Base-by-base conservation (phyloP, 2,888 invertebrate species). In the Lasioglossum leucozonium region DNA sequence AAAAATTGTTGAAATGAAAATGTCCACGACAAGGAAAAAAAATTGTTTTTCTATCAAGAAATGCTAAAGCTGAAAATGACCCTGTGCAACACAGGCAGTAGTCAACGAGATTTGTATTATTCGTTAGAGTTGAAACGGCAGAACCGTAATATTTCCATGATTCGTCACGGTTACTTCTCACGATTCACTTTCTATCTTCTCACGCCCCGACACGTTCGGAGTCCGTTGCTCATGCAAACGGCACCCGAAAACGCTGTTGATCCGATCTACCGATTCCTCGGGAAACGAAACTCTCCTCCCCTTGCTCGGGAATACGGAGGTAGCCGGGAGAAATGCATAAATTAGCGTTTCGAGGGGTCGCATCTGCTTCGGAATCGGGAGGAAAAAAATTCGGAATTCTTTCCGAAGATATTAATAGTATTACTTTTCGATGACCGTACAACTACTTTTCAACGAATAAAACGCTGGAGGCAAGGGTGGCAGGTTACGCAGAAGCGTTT, bases 141-240 rank as follows among this genome's bases (percentile, higher is more conserved):
- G 77, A 72, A 65, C 65, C 47, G 58, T 74, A 74, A 73, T 71
- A 84, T 78, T 67, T 75, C 72, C 78, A 75, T 71, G 78, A 44
- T 82, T 77, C 83, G 83, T 82, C 83, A 78, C 77, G 83, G 71
- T 73, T 58, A 47, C 74, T 82, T 84, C 84, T 65, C 84, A 78
- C 83, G 78, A 84, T 84, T 84, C 84, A 75, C 83, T 84, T 82
- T 84, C 84, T 74, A 74, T 69, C 83, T 82, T 84, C 84, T 84
- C 83, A 78, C 83, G 78, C 62, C 71, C 84, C 72, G 78, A 40
- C 83, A 72, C 72, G 58, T 82, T 77, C 22, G 51, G 77, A 77
- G 77, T 81, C 82, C 82, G 44, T 55, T 65, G 47, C 65, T 18
- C 42, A 22, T 44, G 44, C 40, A 42, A 26, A 51, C 77, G 77